These are phyloP conservation scores for Triops longicaudatus DNA, from an alignment of 1,140 invertebrate species.

Conservation along the genomic window DNA sequence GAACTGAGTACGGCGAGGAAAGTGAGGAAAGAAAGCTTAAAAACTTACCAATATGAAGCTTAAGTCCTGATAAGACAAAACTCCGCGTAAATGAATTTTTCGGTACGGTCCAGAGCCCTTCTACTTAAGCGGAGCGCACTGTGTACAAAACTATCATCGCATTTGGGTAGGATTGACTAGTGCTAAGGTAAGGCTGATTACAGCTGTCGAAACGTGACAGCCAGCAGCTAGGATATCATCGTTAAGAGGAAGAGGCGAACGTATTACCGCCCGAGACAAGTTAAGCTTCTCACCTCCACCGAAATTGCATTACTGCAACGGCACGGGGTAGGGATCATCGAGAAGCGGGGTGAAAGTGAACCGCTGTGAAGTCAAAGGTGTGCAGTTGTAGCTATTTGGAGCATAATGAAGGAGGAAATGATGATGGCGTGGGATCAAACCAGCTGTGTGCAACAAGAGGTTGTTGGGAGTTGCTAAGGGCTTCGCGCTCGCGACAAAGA, in stretches of 20 bases:
- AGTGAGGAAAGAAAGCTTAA: too few species aligned
- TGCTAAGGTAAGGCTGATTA: background rate
- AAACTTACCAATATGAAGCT: too few species aligned
- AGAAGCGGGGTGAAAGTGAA: background rate
- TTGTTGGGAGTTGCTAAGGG: constrained; percentile 14
- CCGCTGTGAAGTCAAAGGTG: constrained; percentile 11
- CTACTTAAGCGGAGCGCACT: too few species aligned
- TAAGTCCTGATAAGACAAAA: too few species aligned
- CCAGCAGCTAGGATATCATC: background rate
- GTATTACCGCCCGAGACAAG: background rate
- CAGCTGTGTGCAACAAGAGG: constrained; percentile 14
- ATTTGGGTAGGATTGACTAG: background rate
- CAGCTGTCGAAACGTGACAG: background rate
- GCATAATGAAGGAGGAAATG: constrained; percentile 11
- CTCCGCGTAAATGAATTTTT: too few species aligned
- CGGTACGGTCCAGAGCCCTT: too few species aligned
- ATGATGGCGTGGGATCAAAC: constrained; percentile 14
- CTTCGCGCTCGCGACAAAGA: background rate
- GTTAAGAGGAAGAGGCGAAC: background rate
- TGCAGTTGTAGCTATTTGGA: background rate
- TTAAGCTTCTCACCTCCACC: background rate
- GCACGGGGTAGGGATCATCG: background rate
- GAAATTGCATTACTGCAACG: background rate
- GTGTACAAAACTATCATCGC: background rate
- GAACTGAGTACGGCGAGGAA: too few species aligned